Evolutionary conservation across 2,797 vertebrate genomes (phyloP).

Genomic region (Phrynocephalus vlangalii): DNA sequence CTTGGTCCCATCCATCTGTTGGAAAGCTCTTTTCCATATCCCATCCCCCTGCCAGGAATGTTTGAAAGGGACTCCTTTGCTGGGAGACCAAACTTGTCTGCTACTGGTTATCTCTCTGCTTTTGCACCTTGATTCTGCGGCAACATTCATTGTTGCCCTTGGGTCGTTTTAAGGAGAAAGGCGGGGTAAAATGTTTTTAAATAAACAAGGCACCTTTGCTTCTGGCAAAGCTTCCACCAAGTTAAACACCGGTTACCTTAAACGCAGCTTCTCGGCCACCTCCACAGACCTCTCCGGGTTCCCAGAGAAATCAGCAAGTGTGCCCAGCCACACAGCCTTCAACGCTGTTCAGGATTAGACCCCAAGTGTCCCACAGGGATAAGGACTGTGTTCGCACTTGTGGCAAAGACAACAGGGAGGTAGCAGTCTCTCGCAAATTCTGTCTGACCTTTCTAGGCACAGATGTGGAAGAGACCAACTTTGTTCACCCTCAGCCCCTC

Average conservation of each 20-base stretch:
- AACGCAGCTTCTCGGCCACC: too few relatives aligned
- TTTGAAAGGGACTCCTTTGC: not conserved
- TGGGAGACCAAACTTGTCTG: not conserved
- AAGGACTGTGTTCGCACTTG: too few relatives aligned
- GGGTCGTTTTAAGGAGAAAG: too few relatives aligned
- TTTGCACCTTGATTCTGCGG: not conserved
- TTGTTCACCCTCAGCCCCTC: not conserved
- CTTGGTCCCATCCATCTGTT: not conserved
- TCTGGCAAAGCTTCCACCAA: not conserved
- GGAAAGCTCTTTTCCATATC: too few relatives aligned
- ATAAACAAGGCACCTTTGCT: not conserved
- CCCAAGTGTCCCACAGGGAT: too few relatives aligned
- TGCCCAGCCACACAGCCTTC: too few relatives aligned
- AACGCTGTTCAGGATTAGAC: too few relatives aligned
- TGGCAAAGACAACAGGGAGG: not conserved
- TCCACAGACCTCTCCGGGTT: too few relatives aligned
- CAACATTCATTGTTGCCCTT: not conserved
- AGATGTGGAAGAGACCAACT: not conserved
- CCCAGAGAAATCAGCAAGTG: too few relatives aligned
- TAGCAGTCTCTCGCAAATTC: not conserved
- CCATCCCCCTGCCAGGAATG: not conserved
- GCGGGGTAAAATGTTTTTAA: too few relatives aligned
- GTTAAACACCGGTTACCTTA: too few relatives aligned
- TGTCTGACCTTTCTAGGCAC: not conserved
- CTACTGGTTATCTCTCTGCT: not conserved